Base-by-base conservation (phyloP, 2,888 invertebrate species). In the Erynnis tages region DNA sequence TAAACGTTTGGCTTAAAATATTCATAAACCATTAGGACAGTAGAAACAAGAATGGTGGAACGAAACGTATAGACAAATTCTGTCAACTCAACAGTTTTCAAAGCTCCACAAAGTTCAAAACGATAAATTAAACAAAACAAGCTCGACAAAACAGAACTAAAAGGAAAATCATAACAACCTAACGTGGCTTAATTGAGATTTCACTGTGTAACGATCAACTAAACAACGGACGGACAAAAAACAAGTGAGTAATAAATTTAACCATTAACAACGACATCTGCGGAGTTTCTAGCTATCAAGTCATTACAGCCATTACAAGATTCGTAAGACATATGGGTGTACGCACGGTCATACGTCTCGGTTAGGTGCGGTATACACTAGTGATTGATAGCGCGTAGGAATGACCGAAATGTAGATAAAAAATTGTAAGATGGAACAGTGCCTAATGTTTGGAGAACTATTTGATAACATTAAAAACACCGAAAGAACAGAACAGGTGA, bases 211-310 rank as follows among this genome's bases (percentile, higher is more conserved):
- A 49, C 49, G 49, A 50, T 19, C 67, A 69, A 71, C 67, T 62
- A 61, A 55, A 54, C 58, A 71, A 67, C 63, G 65, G 60, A 66
- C 65, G 61, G 66, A 64, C 61, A 63, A 62, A 67, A 70, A 69
- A 67, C 67, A 69, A 72, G 56, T 67, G 60, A 61, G 61, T 71
- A 61, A 79, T 80, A 80, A 78, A 78, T 80, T 68, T 64, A 64
- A 65, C 71, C 75, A 78, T 79, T 79, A 79, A 73, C 68, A 60
- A 74, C 65, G 67, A 69, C 67, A 65, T 61, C 63, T 56, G 58
- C 49, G 27, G 49, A 50, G 62, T 63, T 61, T 61, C 62, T 58
- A 60, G 57, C 57, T 62, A 65, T 63, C 60, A 59, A 62, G 57
- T 60, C 67, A 65, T 70, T 70, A 69, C 63, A 66, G 62, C 62